Evolutionary conservation across 2,888 invertebrate species (phyloP).

Genomic region (Drosophila trichaetosa): DNA sequence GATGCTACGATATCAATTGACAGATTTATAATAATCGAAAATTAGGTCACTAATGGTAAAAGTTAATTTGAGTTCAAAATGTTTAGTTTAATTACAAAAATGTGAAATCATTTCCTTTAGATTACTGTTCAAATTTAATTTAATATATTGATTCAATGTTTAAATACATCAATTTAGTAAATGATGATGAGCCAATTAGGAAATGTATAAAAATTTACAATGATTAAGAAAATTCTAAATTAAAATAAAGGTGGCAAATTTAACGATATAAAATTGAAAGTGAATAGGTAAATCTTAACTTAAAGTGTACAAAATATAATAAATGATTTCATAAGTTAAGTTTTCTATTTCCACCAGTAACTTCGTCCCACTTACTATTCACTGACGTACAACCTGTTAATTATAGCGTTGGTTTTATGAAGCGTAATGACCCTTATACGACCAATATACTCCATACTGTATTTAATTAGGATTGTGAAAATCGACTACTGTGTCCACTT

Average conservation of each 20-base stretch:
- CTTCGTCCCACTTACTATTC: too few species aligned
- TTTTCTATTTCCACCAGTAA: not conserved
- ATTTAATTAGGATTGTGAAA: not conserved
- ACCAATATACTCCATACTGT: not conserved
- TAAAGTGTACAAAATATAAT: not conserved
- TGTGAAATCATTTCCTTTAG: not conserved
- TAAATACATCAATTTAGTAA: not conserved
- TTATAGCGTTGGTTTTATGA: not conserved
- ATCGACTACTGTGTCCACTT: not conserved
- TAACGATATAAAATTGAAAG: not conserved
- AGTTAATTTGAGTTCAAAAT: not conserved
- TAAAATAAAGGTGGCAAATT: not conserved
- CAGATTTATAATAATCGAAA: constrained; percentile 3
- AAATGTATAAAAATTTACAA: not conserved
- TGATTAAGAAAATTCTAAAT: accelerated
- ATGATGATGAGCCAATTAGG: not conserved
- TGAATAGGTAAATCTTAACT: not conserved
- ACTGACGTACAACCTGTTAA: not conserved
- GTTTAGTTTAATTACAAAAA: not conserved
- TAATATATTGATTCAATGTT: not conserved
- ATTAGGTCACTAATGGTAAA: not conserved
- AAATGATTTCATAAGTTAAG: not conserved
- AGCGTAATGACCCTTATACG: not conserved
- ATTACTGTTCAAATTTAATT: not conserved
- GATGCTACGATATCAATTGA: not conserved